These are phyloP conservation scores for Scaeva pyrastri DNA, from an alignment of 2,888 invertebrate genomes.

Conservation along the genomic window DNA sequence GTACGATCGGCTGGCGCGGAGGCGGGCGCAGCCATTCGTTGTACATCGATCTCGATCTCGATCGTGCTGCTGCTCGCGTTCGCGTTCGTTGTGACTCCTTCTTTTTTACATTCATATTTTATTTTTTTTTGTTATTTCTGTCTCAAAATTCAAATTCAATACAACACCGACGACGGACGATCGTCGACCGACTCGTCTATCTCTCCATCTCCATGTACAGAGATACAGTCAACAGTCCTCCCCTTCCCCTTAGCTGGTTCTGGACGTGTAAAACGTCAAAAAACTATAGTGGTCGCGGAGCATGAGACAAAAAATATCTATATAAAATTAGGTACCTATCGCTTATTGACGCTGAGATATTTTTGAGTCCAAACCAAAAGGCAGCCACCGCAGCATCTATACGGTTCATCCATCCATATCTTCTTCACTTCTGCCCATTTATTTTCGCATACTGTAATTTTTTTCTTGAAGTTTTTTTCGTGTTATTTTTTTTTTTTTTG, in stretches of 20 bases:
- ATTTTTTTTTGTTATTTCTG: constrained; percentile 35
- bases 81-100: constrained; percentile 32
- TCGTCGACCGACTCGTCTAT: constrained; percentile 14
- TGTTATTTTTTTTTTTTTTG: not conserved
- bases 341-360: constrained; percentile 66
- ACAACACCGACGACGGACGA: constrained; percentile 32
- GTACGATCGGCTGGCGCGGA: constrained; percentile 28
- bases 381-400: constrained; percentile 62
- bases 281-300: constrained; percentile 54
- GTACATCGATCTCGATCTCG: constrained; percentile 49
- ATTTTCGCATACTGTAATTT: constrained; percentile 37
- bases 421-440: constrained; percentile 54
- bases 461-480: not conserved
- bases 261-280: constrained; percentile 75
- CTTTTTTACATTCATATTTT: constrained; percentile 18
- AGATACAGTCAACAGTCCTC: constrained; percentile 58
- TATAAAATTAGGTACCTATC: constrained; percentile 76
- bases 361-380: constrained; percentile 72
- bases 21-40: too few relatives aligned
- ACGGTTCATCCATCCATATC: constrained; percentile 61
- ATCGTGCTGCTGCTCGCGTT: constrained; percentile 12
- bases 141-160: constrained; percentile 71
- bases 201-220: constrained; percentile 44
- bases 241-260: constrained; percentile 39
- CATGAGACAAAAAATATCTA: constrained; percentile 70